Base-by-base conservation (phyloP, 2,888 invertebrate species). In the Lasioglossum malachurum region DNA sequence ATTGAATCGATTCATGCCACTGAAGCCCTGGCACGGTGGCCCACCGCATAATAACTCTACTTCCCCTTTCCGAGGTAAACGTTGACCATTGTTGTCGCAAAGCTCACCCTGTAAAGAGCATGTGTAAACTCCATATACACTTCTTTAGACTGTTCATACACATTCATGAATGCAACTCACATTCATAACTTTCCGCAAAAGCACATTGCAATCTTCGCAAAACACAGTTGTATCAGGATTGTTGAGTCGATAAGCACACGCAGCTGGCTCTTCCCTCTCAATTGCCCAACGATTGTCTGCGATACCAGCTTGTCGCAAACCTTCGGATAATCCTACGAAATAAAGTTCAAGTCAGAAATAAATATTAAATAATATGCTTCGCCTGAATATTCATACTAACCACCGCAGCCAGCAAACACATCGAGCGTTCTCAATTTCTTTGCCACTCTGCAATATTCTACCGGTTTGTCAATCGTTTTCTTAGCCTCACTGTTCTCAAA, bases 1-100 rank as follows among this genome's bases (percentile, higher is more conserved):
- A 95, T 98, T 98, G 95, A 98, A 98, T 80, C 98, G 96, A 95
- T 98, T 98, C 98, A 98, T 98, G 64, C 98, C 98, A 75, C 98
- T 98, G 95, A 98, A 98, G 5, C 98, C 98, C 95, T 98, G 98
- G 93, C 98, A 98, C 0, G 98, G 98, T 0, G 98, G 98, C 1
- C 98, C 98, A 8, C 98, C 98, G 93, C 98, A 98, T 72, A 98
- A 95, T 87, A 98, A 95, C 92, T 98, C 98, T 0, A 98, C 98
- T 85, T 98, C 98, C 0, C 98, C 98, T 93, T 97, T 97, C 94
- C 96, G 95, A 0, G 98, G 98, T 72, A 98, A 95, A 12, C 95
- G 95, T 88, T 96, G 95, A 0, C 96, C 96, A 31, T 95, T 95
- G 10, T 94, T 94, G 80, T 96, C 96, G 85, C 96, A 96, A 44